Evolutionary conservation across 2,888 invertebrate genomes (phyloP).

Genomic region (Melitaea athalia): DNA sequence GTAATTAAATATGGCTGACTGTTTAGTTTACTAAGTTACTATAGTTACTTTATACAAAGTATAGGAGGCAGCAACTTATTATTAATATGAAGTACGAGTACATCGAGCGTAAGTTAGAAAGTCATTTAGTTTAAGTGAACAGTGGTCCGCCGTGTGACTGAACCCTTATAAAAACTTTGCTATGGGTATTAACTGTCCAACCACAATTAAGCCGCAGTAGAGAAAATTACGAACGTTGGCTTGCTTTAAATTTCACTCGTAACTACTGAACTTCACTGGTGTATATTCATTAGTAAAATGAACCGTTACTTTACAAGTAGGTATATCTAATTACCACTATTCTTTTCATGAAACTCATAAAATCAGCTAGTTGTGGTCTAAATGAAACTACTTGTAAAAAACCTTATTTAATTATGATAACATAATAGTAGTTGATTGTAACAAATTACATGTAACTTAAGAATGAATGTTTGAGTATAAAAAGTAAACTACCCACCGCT

Average conservation of each 20-base stretch:
- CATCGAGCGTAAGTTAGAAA: slow-evolving; percentile 1
- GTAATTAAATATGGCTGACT: background rate
- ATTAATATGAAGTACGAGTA: background rate
- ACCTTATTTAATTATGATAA: background rate
- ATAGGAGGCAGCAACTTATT: background rate
- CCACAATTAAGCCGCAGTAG: slow-evolving; percentile 38
- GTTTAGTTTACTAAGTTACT: no score
- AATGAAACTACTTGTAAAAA: background rate
- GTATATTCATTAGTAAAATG: slow-evolving; percentile 54
- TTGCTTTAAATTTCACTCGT: slow-evolving; percentile 45
- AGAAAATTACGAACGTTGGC: slow-evolving; percentile 36
- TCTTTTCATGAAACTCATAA: slow-evolving; percentile 29
- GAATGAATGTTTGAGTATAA: slow-evolving; percentile 30
- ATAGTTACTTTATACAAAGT: background rate
- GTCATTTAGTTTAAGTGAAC: background rate
- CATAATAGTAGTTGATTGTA: background rate
- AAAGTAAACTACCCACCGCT: slow-evolving; percentile 5
- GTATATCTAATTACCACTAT: slow-evolving; percentile 31
- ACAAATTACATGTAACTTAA: background rate
- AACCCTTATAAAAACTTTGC: slow-evolving; percentile 33
- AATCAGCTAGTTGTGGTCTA: no score
- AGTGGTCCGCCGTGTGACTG: slow-evolving; percentile 12
- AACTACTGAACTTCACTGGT: slow-evolving; percentile 51
- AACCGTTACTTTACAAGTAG: slow-evolving; percentile 45
- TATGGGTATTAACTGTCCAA: slow-evolving; percentile 34